Evolutionary conservation across 2,113 vertebrate species (phyloP), one percentile per base, ranked within the genome.

Genomic region (Strix uralensis): DNA sequence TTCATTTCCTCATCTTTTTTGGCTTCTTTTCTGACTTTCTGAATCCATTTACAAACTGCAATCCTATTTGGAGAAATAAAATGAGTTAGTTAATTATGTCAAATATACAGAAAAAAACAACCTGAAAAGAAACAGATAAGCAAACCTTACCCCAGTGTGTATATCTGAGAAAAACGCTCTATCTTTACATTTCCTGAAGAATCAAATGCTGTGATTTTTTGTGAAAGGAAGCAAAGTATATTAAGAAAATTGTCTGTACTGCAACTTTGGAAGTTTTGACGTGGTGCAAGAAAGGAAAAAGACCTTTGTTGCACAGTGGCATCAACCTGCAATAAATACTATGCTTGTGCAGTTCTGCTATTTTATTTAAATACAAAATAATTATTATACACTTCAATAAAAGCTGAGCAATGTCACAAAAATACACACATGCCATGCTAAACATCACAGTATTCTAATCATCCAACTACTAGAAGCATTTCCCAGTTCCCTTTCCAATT

Each of bases 301-400:
- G 61, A 81, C 65, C 73, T 97, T 96, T 90, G 86, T 72, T 92
- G 84, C 75, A 78, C 74, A 95, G 85, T 74, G 72, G 19, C 71
- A 85, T 87, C 86, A 58, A 95, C 88, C 89, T 94, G 88, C 93
- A 91, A 88, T 94, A 97, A 95, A 95, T 27, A 92, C 91, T 90
- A 27, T 87, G 80, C 91, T 92, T 90, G 81, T 95, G 90, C 81
- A 92, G 51, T 88, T 96, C 95, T 88, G 90, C 65, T 92, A 47
- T 93, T 96, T 91, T 90, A 96, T 95, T 97, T 92, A 95, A 93
- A 97, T 92, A 90, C 44, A 93, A 96, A 97, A 94, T 95, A 93
- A 94, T 92, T 90, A 91, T 92, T 96, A 88, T 88, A 91, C 84
- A 82, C 77, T 69, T 14, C 19, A 72, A 62, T 54, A 73, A 97